phyloP scores from a whole-genome alignment of 2,888 invertebrate species.

The Drosophila meridiana region DNA sequence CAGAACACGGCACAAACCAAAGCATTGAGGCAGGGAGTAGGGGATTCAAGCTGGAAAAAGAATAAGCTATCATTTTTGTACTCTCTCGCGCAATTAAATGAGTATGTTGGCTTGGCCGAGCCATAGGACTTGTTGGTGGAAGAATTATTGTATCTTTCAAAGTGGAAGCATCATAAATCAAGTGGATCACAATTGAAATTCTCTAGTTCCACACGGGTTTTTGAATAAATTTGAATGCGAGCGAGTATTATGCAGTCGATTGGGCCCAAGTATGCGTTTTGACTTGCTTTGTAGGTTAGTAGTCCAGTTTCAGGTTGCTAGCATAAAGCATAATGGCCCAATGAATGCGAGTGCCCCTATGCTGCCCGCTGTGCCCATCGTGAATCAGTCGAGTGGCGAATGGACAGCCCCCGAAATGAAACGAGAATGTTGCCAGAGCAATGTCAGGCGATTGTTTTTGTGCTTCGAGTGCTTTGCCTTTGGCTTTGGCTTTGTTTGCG shows the following conservation, averaged over 20 bases:
- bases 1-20: background rate
- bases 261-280: background rate
- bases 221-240: background rate
- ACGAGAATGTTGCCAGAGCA: conserved; percentile 39
- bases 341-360: conserved; percentile 30
- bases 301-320: conserved; percentile 44
- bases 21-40: background rate
- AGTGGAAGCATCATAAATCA: background rate
- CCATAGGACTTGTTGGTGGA: no score
- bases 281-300: conserved; percentile 11
- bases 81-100: background rate
- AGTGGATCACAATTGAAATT: background rate
- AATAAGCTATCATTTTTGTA: background rate
- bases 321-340: conserved; percentile 57
- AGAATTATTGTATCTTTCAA: background rate
- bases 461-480: conserved; percentile 49
- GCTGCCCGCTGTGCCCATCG: conserved; percentile 1
- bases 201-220: background rate
- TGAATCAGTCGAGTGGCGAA: conserved; percentile 32
- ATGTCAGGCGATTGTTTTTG: conserved; percentile 72
- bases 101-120: background rate
- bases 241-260: background rate
- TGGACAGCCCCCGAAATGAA: conserved; percentile 30
- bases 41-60: background rate
- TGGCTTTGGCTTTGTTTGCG: conserved; percentile 64